Evolutionary conservation across 92 coral and sea anemone genomes (phyloP).

Genomic region (Micromussa lordhowensis): DNA sequence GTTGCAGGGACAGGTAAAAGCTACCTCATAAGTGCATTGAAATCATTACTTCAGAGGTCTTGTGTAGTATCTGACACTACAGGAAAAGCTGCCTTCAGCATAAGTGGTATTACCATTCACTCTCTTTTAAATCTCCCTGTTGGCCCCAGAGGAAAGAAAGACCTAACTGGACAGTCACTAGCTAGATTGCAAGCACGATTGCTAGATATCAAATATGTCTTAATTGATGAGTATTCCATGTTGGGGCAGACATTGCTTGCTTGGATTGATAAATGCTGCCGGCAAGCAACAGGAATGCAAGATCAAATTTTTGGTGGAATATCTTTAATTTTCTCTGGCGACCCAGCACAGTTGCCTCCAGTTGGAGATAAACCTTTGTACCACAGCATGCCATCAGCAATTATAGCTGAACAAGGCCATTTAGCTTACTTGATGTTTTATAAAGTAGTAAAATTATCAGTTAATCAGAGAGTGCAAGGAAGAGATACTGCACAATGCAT

Average conservation of each 20-base stretch:
- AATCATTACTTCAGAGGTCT: conserved; percentile 49
- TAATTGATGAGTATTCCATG: conserved; percentile 62
- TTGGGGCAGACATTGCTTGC: conserved; percentile 54
- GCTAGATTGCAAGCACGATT: no score
- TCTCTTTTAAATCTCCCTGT: no score
- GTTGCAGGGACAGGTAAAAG: conserved; percentile 37
- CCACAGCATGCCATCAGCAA: conserved; percentile 48
- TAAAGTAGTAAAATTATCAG: conserved; percentile 43
- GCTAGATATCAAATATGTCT: no score
- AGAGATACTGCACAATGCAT: conserved; percentile 31
- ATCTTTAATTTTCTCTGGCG: conserved; percentile 47
- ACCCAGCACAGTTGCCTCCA: conserved; percentile 68
- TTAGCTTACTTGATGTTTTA: conserved; percentile 65
- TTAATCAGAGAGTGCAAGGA: conserved; percentile 54
- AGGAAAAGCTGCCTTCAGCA: no score
- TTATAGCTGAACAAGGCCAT: conserved; percentile 68
- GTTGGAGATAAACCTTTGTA: background rate
- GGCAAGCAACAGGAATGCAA: conserved; percentile 51
- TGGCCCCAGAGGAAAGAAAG: no score
- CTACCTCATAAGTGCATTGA: conserved; percentile 53
- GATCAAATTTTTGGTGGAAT: conserved; percentile 48
- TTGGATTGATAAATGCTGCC: conserved; percentile 53
- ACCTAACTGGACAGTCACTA: no score
- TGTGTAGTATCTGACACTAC: conserved; percentile 65
- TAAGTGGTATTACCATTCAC: no score